These are phyloP conservation scores for Eupithecia tripunctaria DNA, from an alignment of 2,888 invertebrate genomes.

Conservation along the genomic window DNA sequence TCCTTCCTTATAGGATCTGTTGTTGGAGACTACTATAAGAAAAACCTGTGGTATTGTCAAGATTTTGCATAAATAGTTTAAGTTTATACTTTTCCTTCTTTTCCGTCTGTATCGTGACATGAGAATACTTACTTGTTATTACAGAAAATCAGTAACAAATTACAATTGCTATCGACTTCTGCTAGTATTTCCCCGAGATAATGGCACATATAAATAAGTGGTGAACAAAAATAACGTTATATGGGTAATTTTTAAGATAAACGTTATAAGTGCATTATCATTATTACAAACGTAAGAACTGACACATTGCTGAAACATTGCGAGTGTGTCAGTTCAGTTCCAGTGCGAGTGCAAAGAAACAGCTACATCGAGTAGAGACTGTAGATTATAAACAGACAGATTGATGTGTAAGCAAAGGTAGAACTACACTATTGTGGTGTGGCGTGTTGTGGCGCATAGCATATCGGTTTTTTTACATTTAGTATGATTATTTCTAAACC, in stretches of 20 bases:
- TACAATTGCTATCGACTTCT: neutral
- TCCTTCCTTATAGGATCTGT: neutral
- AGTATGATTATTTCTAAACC: neutral
- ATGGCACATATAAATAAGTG: neutral
- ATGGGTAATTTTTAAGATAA: neutral
- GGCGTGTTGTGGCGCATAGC: neutral
- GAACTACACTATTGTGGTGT: neutral
- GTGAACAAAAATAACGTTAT: neutral
- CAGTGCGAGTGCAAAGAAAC: neutral
- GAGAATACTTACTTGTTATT: neutral
- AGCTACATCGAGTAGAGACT: neutral
- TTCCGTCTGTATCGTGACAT: neutral
- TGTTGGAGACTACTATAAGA: neutral
- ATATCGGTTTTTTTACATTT: neutral
- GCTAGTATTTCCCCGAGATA: conserved; percentile 4
- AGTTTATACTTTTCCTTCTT: neutral
- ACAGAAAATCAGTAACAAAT: neutral
- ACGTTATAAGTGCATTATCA: neutral
- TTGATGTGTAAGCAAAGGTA: neutral
- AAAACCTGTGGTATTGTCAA: no score
- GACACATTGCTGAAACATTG: no score
- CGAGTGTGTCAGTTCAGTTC: neutral
- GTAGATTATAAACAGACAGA: no score
- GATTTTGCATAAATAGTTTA: no score
- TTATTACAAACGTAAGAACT: neutral